Evolutionary conservation across 2,113 vertebrate genomes (phyloP), one percentile per base, ranked within the genome.

Genomic region (Calyptomena viridis): DNA sequence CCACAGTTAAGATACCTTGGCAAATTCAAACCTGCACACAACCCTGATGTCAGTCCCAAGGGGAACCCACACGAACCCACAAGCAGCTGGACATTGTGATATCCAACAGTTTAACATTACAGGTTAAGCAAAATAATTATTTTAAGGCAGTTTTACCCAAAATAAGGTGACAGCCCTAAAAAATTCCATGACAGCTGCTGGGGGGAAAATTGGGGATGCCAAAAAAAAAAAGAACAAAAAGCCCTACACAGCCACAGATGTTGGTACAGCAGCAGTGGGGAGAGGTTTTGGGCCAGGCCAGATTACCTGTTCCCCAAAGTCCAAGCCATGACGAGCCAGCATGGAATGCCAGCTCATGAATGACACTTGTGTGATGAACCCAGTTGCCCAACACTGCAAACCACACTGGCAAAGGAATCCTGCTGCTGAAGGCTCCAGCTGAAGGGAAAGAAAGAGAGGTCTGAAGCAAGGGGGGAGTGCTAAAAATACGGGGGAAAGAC

Each of bases 311-410:
- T 78, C 21, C 77, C 73, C 44, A 22, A 59, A 79, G 27, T 9
- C 67, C 49, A 94, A 63, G 10, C 55, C 68, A 5, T 74, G 85
- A 84, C 20, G 4, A 94, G 92, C 58, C 90, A 40, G 56, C 40
- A 11, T 0, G 27, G 83, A 69, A 90, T 84, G 93, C 60, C 9
- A 47, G 33, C 68, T 77, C 80, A 66, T 75, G 87, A 95, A 87
- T 86, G 95, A 67, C 86, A 89, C 84, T 28, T 35, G 47, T 84
- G 91, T 89, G 80, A 93, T 47, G 80, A 94, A 42, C 79, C 30
- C 58, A 22, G 56, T 74, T 92, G 60, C 73, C 80, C 91, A 86
- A 94, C 69, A 16, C 77, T 49, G 28, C 60, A 89, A 89, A 86
- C 87, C 89, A 84, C 76, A 84, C 22, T 4, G 33, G 68, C 42